A percentile compares a stretch with the other conserved stretches of the same genome.
Conservation (phyloP, 2,113 vertebrate genomes). For the Neopipo cinnamomea region DNA sequence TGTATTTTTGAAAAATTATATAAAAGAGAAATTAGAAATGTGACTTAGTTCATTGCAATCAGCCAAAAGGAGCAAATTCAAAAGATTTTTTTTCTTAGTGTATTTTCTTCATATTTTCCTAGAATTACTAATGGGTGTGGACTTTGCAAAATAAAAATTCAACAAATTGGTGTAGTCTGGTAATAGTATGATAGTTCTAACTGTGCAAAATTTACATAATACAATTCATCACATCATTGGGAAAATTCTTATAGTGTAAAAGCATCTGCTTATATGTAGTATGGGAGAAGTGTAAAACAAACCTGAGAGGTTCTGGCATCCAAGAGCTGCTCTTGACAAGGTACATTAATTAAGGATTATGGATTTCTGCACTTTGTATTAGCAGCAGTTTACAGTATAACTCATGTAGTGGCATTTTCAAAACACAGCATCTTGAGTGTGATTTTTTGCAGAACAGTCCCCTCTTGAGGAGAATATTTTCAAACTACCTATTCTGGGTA, state of each 20-base stretch:
- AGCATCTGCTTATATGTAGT: neutral
- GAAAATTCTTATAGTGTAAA: neutral
- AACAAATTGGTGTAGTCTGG: neutral
- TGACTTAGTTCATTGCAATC: neutral
- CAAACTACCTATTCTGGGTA: neutral
- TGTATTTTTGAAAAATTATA: neutral
- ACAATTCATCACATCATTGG: neutral
- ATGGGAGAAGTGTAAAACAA: neutral
- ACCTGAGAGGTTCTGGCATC: neutral
- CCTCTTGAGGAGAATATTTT: slow-evolving; percentile 21
- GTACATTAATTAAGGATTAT: slow-evolving; percentile 34
- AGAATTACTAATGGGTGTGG: neutral
- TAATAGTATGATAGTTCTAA: neutral
- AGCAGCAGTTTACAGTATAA: neutral
- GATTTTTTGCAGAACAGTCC: slow-evolving; percentile 4
- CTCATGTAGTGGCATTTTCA: neutral
- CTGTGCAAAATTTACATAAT: neutral
- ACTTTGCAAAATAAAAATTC: neutral
- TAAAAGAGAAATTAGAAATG: neutral
- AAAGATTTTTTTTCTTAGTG: neutral
- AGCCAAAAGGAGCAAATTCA: neutral
- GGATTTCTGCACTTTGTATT: neutral
- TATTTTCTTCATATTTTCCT: neutral
- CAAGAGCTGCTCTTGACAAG: slow-evolving; percentile 5
- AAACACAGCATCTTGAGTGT: neutral